These are phyloP conservation scores for Drosophila picticornis DNA, from an alignment of 2,888 invertebrate species.

Conservation along the genomic window DNA sequence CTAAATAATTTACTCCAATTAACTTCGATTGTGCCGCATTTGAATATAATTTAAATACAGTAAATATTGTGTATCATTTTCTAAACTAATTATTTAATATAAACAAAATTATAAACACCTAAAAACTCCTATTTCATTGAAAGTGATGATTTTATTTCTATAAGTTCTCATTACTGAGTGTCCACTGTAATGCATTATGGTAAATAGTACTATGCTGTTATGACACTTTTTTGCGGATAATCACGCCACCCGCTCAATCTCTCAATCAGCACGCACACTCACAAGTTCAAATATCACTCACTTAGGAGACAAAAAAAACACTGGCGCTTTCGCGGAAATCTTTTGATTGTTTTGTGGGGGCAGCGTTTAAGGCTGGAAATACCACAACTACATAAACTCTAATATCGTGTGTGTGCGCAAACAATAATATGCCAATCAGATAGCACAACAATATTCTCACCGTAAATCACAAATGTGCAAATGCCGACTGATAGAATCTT, in stretches of 20 bases:
- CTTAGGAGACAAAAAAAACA: conserved; percentile 17
- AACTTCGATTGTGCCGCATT: background rate
- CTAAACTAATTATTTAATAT: background rate
- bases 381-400: background rate
- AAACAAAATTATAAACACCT: background rate
- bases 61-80: background rate
- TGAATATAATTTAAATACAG: background rate
- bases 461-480: background rate
- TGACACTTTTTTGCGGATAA: conserved; percentile 25
- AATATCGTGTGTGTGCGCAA: conserved; percentile 1
- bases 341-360: conserved; percentile 29
- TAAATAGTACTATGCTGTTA: conserved; percentile 6
- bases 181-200: conserved; percentile 12
- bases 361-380: conserved; percentile 23
- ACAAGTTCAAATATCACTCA: conserved; percentile 13
- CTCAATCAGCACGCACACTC: conserved; percentile 32
- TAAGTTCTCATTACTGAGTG: background rate
- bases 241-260: conserved; percentile 46
- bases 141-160: background rate
- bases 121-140: background rate
- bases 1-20: background rate
- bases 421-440: conserved; percentile 5
- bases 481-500: background rate
- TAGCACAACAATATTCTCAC: conserved; percentile 5
- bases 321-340: conserved; percentile 39